Conservation (phyloP, 2,113 vertebrate species). For the Indicator indicator region DNA sequence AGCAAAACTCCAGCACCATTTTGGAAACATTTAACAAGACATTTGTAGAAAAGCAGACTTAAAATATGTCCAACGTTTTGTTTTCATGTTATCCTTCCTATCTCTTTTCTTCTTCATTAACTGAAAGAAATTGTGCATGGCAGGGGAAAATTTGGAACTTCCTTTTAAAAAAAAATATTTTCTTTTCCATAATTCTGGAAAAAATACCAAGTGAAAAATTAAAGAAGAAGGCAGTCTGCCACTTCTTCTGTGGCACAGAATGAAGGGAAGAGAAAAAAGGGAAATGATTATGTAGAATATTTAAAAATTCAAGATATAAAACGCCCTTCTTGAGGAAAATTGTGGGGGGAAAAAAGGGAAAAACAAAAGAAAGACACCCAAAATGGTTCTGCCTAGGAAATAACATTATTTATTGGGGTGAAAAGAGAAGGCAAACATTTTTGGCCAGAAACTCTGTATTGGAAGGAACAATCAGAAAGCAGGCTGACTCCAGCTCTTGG, state of each 20-base stretch:
- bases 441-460: neutral
- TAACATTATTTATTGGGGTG: neutral
- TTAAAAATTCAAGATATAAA: neutral
- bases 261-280: neutral
- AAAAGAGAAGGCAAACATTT: neutral
- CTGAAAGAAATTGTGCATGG: neutral
- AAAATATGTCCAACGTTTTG: neutral
- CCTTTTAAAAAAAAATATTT: neutral
- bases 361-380: neutral
- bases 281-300: neutral
- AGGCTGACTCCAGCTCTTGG: neutral
- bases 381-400: neutral
- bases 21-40: neutral
- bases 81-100: neutral
- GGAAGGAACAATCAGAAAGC: neutral
- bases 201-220: neutral
- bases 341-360: neutral
- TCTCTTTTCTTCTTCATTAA: neutral
- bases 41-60: neutral
- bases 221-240: neutral
- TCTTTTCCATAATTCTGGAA: neutral
- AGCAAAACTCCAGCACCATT: fast-evolving
- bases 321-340: neutral
- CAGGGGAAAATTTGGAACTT: neutral
- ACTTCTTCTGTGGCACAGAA: neutral